Conservation (phyloP, 2,797 vertebrate genomes). For the Falco novaeseelandiae region DNA sequence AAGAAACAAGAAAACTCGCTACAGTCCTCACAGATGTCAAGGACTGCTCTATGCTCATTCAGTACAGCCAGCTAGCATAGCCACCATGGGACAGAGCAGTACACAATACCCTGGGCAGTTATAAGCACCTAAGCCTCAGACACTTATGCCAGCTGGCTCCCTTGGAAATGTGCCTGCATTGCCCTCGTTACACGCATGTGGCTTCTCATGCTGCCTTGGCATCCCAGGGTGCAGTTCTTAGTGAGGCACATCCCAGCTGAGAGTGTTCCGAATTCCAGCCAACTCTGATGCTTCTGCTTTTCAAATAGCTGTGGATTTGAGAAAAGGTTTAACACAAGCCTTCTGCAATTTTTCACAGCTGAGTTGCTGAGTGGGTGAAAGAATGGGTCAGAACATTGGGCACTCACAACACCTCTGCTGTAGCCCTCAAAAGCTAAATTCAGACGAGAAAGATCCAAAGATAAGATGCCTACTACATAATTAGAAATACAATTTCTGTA, state of each 20-base stretch:
- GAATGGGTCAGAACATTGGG: constrained; percentile 19
- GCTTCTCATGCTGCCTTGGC: neutral
- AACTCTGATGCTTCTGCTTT: neutral
- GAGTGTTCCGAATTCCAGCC: neutral
- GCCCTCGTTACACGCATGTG: neutral
- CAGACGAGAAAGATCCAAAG: neutral
- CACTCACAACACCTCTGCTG: neutral
- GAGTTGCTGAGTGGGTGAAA: constrained; percentile 16
- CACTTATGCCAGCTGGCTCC: neutral
- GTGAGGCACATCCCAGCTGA: neutral
- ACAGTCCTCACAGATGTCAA: neutral
- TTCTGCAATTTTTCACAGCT: neutral
- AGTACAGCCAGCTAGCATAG: neutral
- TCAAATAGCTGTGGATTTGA: constrained; percentile 24
- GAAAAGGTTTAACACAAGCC: constrained; percentile 12
- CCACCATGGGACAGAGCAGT: neutral
- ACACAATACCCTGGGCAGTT: neutral
- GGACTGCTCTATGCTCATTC: neutral
- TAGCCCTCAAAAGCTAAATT: neutral
- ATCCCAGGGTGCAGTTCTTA: neutral
- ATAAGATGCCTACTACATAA: neutral
- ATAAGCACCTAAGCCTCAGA: neutral
- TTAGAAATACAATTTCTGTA: neutral
- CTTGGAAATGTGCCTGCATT: neutral
- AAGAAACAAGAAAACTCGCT: neutral